Base-by-base conservation (phyloP, 2,113 vertebrate genomes). In the Piprites chloris region DNA sequence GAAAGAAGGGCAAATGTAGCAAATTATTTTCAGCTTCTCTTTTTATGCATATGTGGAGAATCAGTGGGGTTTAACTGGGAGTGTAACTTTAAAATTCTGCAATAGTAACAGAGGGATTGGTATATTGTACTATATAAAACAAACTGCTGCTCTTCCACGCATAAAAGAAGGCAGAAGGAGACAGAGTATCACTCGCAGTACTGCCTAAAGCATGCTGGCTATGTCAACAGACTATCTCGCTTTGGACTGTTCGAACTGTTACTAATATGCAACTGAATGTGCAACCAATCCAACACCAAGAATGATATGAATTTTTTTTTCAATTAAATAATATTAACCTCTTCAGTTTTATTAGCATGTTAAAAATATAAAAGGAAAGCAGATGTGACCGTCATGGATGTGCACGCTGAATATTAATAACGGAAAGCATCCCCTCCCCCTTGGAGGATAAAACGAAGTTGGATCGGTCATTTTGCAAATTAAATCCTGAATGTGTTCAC, bases 181-280 rank as follows among this genome's bases (percentile, higher is more conserved):
- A 94, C 87, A 90, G 91, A 98, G 96, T 98, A 97, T 98, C 96
- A 97, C 96, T 96, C 92, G 62, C 91, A 98, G 92, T 90, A 91
- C 90, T 97, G 97, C 97, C 97, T 97, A 71, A 87, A 98, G 97
- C 98, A 94, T 71, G 96, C 96, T 97, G 97, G 96, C 96, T 98
- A 80, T 96, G 97, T 96, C 98, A 97, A 98, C 97, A 98, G 95
- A 98, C 97, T 97, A 95, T 93, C 97, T 96, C 23, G 76, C 93
- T 92, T 96, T 86, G 97, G 97, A 97, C 96, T 95, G 96, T 96
- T 96, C 97, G 97, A 97, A 97, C 97, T 94, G 96, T 91, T 96
- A 96, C 94, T 96, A 98, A 98, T 91, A 97, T 33, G 94, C 93
- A 97, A 97, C 96, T 72, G 72, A 98, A 98, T 93, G 97, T 37